These are phyloP conservation scores for Chaetodon trifascialis DNA, from an alignment of 2,113 vertebrate genomes.

Conservation along the genomic window DNA sequence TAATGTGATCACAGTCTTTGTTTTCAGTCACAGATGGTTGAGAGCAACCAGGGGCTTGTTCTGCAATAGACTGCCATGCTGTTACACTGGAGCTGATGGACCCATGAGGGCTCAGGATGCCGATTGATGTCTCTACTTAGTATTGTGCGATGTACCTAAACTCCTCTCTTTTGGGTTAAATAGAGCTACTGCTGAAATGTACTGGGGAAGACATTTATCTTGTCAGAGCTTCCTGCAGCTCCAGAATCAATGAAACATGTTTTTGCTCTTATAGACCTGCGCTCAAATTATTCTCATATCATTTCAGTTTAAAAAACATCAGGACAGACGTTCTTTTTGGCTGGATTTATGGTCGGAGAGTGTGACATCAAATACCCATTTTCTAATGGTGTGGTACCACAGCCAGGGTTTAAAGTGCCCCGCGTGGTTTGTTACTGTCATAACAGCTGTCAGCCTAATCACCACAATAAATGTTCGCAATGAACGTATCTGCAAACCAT, in stretches of 20 bases:
- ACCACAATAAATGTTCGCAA: too few species aligned
- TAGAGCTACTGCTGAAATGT: conserved; percentile 26
- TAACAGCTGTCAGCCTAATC: too few species aligned
- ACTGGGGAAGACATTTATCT: conserved; percentile 24
- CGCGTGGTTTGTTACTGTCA: neutral
- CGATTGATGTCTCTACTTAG: conserved; percentile 71
- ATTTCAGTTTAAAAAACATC: neutral
- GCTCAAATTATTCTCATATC: conserved; percentile 4
- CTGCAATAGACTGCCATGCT: conserved; percentile 36
- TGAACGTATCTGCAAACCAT: too few species aligned
- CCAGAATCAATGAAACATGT: conserved; percentile 26
- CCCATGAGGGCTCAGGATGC: conserved; percentile 48
- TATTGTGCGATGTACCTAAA: conserved; percentile 24
- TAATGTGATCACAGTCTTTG: conserved; percentile 71
- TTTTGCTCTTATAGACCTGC: neutral
- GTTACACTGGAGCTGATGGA: conserved; percentile 54
- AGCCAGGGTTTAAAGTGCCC: neutral
- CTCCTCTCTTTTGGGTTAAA: conserved; percentile 46
- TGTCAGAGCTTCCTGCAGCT: neutral
- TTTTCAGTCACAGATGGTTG: conserved; percentile 76
- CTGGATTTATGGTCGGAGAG: neutral
- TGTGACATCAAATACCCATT: neutral
- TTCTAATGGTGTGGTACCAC: neutral
- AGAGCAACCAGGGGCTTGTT: conserved; percentile 62
- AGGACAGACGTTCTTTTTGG: neutral